phyloP scores from a whole-genome alignment of 1,140 invertebrate species.

The Rhopalosiphum maidis region DNA sequence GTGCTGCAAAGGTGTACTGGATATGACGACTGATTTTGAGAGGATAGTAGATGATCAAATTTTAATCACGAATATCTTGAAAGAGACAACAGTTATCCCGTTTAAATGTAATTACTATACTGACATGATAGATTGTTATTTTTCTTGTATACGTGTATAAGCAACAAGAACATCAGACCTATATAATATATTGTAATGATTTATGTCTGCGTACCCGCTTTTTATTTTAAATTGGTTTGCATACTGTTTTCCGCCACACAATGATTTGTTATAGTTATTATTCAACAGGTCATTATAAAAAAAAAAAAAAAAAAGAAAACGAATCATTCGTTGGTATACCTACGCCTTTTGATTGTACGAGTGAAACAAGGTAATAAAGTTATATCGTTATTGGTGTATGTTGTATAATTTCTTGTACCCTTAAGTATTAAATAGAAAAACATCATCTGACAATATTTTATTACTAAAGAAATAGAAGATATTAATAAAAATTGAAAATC shows the following conservation, averaged over 20 bases:
- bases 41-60: not conserved
- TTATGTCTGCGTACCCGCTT: not conserved
- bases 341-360: not conserved
- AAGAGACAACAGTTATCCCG: not conserved
- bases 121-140: not conserved
- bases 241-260: not conserved
- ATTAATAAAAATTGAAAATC: not conserved
- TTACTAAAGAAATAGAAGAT: not conserved
- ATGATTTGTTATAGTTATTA: constrained; percentile 1
- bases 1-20: not conserved
- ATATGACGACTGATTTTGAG: not conserved
- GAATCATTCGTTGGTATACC: not conserved
- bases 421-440: not conserved
- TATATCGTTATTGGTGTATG: not conserved
- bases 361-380: constrained; percentile 6
- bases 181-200: not conserved
- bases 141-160: not conserved
- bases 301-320: not conserved
- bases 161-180: not conserved
- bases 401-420: not conserved
- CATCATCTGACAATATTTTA: not conserved
- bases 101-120: not conserved
- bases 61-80: not conserved
- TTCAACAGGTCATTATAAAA: not conserved
- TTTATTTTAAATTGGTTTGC: not conserved